Base-by-base conservation (phyloP, 2,888 invertebrate genomes). In the Drosophila nigricruria region DNA sequence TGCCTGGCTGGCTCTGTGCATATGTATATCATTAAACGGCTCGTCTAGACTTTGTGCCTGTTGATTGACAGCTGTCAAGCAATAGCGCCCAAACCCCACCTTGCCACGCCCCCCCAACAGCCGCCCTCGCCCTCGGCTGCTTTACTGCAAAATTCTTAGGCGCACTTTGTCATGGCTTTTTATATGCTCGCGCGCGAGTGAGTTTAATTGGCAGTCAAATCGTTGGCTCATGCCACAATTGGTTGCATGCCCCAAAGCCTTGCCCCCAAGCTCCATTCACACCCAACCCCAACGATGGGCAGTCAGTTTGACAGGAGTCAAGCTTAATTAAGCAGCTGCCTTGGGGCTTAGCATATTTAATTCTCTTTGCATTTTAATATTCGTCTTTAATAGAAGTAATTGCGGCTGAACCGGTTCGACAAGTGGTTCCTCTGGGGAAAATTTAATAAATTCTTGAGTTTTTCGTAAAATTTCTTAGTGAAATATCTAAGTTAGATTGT, bases 11-110 rank as follows among this genome's bases (percentile, higher is more conserved):
- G 27, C 23, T 63, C 45, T 25, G 59, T 67, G 77, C 68, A 69
- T 43, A 69, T 69, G 77, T 70, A 67, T 73, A 82, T 80, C 82
- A 86, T 86, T 83, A 83, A 86, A 78, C 81, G 70, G 59, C 56
- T 68, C 68, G 81, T 82, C 81, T 82, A 82, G 81, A 82, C 81
- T 80, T 69, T 69, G 67, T 67, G 67, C 45, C 73, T 42, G 68
- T 70, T 82, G 82, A 82, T 81, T 83, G 83, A 81, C 81, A 82
- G 78, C 72, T 73, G 59, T 56, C 61, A 38, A 36, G 30, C 42
- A 38, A n/a, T 32, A 1, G 14, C 47, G 36, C 40, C 43, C 38
- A 10, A 3, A 18, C 10, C 10, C 10, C 30, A 6, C 30, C 32
- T 20, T 23, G 52, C 16, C 32, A 18, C 38, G 23, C 23, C 32